Conservation (phyloP, 2,888 invertebrate species). For the Rhingia rostrata region DNA sequence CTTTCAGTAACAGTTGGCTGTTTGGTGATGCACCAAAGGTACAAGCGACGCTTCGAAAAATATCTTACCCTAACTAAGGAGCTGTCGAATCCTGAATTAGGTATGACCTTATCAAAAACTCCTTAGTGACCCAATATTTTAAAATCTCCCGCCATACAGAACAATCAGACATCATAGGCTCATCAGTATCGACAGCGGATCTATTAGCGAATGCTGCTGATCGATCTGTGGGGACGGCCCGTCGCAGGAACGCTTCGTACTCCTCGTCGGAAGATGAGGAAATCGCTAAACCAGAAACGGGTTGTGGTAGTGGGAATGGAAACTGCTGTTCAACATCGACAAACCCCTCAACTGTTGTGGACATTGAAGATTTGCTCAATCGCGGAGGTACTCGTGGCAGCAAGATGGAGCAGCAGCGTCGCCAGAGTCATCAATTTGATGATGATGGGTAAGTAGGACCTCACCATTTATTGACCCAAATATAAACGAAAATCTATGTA, state of each 20-base stretch:
- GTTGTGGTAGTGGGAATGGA: conserved; percentile 79
- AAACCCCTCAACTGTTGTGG: conserved; percentile 83
- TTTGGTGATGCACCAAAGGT: conserved; percentile 92
- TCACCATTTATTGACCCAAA: background rate
- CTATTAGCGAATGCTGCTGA: conserved; percentile 78
- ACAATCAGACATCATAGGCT: conserved; percentile 77
- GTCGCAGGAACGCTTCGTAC: conserved; percentile 79
- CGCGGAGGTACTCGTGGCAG: conserved; percentile 72
- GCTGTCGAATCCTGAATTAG: conserved; percentile 83
- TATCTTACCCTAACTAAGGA: conserved; percentile 86
- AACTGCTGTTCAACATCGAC: conserved; percentile 79
- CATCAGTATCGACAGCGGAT: conserved; percentile 81
- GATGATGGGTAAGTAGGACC: conserved; percentile 54
- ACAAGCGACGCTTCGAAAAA: conserved; percentile 88
- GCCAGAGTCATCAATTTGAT: conserved; percentile 71
- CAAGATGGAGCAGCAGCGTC: conserved; percentile 44
- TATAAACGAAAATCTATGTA: conserved; percentile 23
- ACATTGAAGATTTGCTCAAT: conserved; percentile 86
- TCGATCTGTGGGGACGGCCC: conserved; percentile 67
- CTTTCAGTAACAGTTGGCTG: conserved; percentile 90
- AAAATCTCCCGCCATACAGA: conserved; percentile 66
- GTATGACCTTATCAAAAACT: conserved; percentile 74
- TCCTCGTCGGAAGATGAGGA: conserved; percentile 82
- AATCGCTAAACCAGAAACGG: conserved; percentile 76
- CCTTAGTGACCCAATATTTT: background rate